phyloP scores from a whole-genome alignment of 2,888 invertebrate genomes.

The Drosophila greeni region DNA sequence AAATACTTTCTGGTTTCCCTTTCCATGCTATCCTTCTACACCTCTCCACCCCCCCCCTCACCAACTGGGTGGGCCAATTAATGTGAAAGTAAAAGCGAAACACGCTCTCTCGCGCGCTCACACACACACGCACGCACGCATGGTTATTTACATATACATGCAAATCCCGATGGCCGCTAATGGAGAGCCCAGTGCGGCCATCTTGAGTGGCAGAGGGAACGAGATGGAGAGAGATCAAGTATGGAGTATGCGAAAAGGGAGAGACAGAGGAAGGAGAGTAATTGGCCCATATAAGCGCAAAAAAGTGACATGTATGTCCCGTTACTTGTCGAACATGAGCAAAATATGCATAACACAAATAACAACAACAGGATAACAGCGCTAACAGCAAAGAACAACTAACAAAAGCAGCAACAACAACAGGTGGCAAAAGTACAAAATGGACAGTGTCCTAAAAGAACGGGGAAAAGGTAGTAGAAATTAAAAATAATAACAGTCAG shows the following conservation, averaged over 20 bases:
- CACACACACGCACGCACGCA: background rate
- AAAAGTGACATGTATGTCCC: constrained; percentile 61
- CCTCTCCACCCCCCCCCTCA: background rate
- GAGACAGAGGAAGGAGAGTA: background rate
- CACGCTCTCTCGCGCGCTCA: constrained; percentile 4
- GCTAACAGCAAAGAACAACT: constrained; percentile 22
- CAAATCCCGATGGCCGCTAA: constrained; percentile 41
- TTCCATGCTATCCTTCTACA: background rate
- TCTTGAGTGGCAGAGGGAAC: constrained; percentile 26
- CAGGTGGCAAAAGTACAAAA: constrained; percentile 54
- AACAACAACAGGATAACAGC: constrained; percentile 17
- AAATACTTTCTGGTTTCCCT: constrained; percentile 49
- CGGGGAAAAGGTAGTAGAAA: background rate
- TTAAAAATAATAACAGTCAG: background rate
- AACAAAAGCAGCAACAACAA: constrained; percentile 25
- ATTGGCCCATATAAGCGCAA: constrained; percentile 39
- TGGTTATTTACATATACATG: constrained; percentile 12
- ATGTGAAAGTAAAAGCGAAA: constrained; percentile 54
- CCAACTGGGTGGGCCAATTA: constrained; percentile 43
- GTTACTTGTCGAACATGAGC: constrained; percentile 66
- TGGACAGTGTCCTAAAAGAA: constrained; percentile 15
- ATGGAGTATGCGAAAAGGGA: background rate
- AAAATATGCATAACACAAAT: constrained; percentile 46
- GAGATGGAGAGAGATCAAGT: constrained; percentile 7
- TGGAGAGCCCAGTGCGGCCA: constrained; percentile 36